Base-by-base conservation (phyloP, 1,140 invertebrate species). In the Lucilia cuprina region DNA sequence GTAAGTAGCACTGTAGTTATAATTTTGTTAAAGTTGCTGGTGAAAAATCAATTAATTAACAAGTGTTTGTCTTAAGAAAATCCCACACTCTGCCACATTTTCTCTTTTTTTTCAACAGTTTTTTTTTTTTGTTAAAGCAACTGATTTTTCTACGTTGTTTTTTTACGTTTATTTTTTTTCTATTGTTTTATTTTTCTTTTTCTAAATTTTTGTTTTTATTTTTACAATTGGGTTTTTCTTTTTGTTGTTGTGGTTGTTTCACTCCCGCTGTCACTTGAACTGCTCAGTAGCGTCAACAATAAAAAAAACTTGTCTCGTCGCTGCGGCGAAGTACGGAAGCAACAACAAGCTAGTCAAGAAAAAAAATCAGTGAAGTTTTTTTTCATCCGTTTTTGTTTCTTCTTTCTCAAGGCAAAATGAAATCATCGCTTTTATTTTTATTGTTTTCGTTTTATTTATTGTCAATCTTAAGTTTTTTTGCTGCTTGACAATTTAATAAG, bases 371-470 rank as follows among this genome's bases (percentile, higher is more conserved):
- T 34, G 19, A 60, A 60, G 14, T 60, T 60, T 60, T 70, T 21
- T 70, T 70, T 70, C 65, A 70, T 21, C 65, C 65, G 65, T 70
- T 70, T 21, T 50, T 49, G 19, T 55, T 83, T 83, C 50, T 83
- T 83, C 82, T 65, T 74, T 12, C 35, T 75, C 65, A 83, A 83
- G 83, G 83, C 83, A 50, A 83, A 85, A 85, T 85, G 84, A 85
- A 85, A 85, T 85, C 84, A 85, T 85, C 84, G 75, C n/a, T 50
- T 30, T 30, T 17, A 49, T 47, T n/a, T 74, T 19, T 50, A 30
- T 35, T 41, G 50, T 49, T 77, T 50, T 77, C 14, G 25, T 78
- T 9, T 41, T n/a, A 55, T 55, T 55, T 55, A 55, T 55, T 8
- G 41, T 5, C 10, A 10, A 30, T 3, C 10, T 5, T 2, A 10